These are phyloP conservation scores for Xiphophorus couchianus DNA, from an alignment of 2,113 vertebrate genomes.

Conservation along the genomic window DNA sequence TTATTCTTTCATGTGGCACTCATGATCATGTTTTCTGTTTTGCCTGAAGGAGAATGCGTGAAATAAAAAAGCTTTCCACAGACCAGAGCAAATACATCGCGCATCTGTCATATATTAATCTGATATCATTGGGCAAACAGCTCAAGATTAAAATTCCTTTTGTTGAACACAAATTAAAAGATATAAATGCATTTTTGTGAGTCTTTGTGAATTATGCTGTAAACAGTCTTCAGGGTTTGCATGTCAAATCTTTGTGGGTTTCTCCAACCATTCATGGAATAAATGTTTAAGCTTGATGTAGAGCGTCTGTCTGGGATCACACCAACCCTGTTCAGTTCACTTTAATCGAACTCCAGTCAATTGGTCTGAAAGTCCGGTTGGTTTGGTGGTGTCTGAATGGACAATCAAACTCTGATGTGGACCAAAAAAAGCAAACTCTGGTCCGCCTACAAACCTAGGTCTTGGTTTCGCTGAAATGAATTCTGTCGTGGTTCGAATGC, in stretches of 20 bases:
- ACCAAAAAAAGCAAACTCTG: too few species aligned
- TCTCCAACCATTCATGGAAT: not conserved
- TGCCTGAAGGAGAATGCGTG: slow-evolving; percentile 37
- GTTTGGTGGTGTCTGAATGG: too few species aligned
- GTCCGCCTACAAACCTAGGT: too few species aligned
- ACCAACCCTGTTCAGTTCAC: too few species aligned
- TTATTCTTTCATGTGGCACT: slow-evolving; percentile 51
- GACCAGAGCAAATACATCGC: slow-evolving; percentile 12
- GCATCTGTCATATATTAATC: not conserved
- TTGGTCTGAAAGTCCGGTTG: too few species aligned
- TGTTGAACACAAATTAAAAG: not conserved
- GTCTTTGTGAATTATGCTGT: not conserved
- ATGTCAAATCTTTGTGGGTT: not conserved
- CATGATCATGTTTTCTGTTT: slow-evolving; percentile 54
- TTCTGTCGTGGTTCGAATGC: too few species aligned
- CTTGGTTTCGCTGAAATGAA: too few species aligned
- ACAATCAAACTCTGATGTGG: too few species aligned
- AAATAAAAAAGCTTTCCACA: slow-evolving; percentile 29
- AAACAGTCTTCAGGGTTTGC: not conserved
- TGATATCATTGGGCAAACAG: slow-evolving; percentile 4
- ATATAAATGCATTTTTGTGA: not conserved
- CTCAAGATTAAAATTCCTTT: not conserved
- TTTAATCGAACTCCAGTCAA: too few species aligned
- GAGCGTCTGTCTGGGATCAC: too few species aligned
- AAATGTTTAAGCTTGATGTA: not conserved